Evolutionary conservation across 2,888 invertebrate species (phyloP).

Genomic region (Apamea monoglypha): DNA sequence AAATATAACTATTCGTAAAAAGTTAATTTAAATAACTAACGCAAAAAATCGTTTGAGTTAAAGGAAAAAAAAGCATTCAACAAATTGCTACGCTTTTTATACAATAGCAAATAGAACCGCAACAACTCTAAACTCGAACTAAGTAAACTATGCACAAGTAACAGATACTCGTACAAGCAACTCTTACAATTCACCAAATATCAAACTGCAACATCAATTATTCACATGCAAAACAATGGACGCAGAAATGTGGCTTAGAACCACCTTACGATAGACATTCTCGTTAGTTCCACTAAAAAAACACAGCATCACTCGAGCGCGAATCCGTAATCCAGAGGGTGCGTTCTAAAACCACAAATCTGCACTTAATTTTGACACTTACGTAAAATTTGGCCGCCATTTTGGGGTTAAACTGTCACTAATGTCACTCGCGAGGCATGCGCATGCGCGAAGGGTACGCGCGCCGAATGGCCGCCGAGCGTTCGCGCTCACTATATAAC

Average conservation of each 20-base stretch:
- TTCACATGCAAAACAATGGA: conserved; percentile 79
- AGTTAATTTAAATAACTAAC: neutral
- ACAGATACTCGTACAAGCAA: conserved; percentile 30
- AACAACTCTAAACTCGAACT: conserved; percentile 18
- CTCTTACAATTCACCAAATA: conserved; percentile 59
- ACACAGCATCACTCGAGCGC: conserved; percentile 66
- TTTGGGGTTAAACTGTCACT: conserved; percentile 84
- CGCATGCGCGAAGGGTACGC: conserved; percentile 85
- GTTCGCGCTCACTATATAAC: conserved; percentile 81
- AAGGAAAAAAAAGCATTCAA: conserved; percentile 31
- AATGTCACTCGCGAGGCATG: conserved; percentile 84
- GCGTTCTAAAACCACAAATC: conserved; percentile 87
- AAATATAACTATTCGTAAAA: neutral
- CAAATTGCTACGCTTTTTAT: conserved; percentile 23
- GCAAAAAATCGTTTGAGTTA: conserved; percentile 11
- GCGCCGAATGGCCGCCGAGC: conserved; percentile 85
- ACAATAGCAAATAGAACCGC: conserved; percentile 15
- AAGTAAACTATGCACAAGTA: conserved; percentile 30
- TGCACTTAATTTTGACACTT: conserved; percentile 86
- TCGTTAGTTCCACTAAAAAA: conserved; percentile 57
- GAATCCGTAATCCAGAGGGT: conserved; percentile 75
- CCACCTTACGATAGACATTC: conserved; percentile 74
- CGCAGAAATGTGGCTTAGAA: conserved; percentile 86
- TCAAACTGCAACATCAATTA: conserved; percentile 64
- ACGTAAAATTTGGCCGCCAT: conserved; percentile 89